Percentiles rank a stretch among this genome's conserved stretches.
Evolutionary conservation across 2,888 invertebrate genomes (phyloP).

Genomic region (Drosophila neotestacea): DNA sequence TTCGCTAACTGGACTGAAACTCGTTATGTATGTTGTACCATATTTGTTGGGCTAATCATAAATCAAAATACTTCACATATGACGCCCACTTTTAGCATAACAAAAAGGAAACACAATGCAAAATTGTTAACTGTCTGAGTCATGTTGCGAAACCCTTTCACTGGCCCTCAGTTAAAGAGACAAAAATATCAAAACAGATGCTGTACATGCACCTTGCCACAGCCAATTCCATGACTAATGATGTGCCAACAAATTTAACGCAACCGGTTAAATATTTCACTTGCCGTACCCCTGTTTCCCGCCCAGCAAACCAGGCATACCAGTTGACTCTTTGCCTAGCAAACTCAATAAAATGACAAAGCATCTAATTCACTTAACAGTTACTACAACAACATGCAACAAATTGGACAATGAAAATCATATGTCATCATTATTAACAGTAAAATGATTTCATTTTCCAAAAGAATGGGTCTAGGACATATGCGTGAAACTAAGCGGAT

Average conservation of each 20-base stretch:
- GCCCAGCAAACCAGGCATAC: slow-evolving; percentile 17
- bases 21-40: not conserved
- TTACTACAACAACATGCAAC: slow-evolving; percentile 41
- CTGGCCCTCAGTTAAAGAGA: slow-evolving; percentile 1
- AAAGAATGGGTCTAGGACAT: slow-evolving; percentile 80
- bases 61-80: slow-evolving; percentile 53
- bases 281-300: slow-evolving; percentile 11
- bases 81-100: slow-evolving; percentile 40
- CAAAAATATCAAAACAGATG: slow-evolving; percentile 73
- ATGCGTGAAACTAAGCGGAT: slow-evolving; percentile 83
- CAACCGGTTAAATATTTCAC: slow-evolving; percentile 65
- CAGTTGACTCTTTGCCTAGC: slow-evolving; percentile 51
- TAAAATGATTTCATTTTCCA: slow-evolving; percentile 84
- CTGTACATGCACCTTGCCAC: slow-evolving; percentile 51
- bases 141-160: slow-evolving; percentile 47
- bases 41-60: slow-evolving; percentile 23
- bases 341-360: slow-evolving; percentile 75
- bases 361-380: slow-evolving; percentile 82
- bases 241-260: slow-evolving; percentile 83
- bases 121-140: slow-evolving; percentile 28
- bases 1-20: not conserved
- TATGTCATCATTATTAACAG: slow-evolving; percentile 86
- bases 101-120: not conserved
- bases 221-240: slow-evolving; percentile 77
- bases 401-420: slow-evolving; percentile 84